phyloP scores from a whole-genome alignment of 1,140 invertebrate species.

The Cylas formicarius region DNA sequence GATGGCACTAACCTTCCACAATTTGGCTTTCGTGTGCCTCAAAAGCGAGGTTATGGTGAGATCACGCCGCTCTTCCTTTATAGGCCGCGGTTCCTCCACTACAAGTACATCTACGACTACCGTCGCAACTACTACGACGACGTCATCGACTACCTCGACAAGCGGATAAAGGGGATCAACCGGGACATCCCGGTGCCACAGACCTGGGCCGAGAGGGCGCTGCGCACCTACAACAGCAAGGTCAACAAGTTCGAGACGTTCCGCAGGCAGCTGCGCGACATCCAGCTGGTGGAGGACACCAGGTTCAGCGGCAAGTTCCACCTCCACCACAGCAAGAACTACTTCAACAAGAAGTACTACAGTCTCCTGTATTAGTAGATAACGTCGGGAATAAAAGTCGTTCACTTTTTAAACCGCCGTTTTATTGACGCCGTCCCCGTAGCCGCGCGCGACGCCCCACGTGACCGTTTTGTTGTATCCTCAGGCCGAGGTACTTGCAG shows the following conservation, averaged over 20 bases:
- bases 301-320: constrained; percentile 34
- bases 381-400: too few species aligned
- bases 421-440: too few species aligned
- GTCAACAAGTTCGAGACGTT: constrained; percentile 31
- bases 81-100: constrained; percentile 69
- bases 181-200: constrained; percentile 65
- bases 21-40: too few species aligned
- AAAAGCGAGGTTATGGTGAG: too few species aligned
- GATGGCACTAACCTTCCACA: too few species aligned
- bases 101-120: constrained; percentile 75
- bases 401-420: too few species aligned
- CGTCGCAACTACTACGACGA: constrained; percentile 78
- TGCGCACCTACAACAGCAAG: constrained; percentile 58
- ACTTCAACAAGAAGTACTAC: constrained; percentile 32
- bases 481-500: constrained; percentile 64
- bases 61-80: constrained; percentile 31
- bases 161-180: constrained; percentile 58
- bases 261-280: constrained; percentile 25
- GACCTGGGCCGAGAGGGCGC: constrained; percentile 72
- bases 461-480: constrained; percentile 34
- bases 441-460: too few species aligned
- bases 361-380: background rate
- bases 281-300: constrained; percentile 32
- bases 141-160: constrained; percentile 72
- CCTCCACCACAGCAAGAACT: constrained; percentile 35